Conservation (phyloP, 2,888 invertebrate species). For the Chrysodeixis includens region DNA sequence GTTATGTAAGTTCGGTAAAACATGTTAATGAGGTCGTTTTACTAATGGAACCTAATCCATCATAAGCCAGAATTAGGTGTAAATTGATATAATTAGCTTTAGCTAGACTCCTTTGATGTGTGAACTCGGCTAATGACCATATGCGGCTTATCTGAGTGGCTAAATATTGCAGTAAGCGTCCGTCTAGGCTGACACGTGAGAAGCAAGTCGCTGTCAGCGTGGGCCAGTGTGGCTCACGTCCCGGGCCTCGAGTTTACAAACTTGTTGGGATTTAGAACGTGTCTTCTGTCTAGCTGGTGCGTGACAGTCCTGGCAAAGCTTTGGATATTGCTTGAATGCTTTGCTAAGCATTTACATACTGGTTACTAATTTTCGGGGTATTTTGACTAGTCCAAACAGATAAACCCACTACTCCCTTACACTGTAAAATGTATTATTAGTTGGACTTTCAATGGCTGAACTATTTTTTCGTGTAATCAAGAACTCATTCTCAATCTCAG, state of each 20-base stretch:
- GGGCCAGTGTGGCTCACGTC: slow-evolving; percentile 5
- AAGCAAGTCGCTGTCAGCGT: neutral
- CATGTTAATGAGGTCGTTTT: neutral
- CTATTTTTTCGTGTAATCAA: no score
- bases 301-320: slow-evolving; percentile 13
- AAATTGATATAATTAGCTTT: neutral
- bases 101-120: neutral
- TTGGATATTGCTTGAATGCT: slow-evolving; percentile 9
- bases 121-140: neutral
- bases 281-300: slow-evolving; percentile 1
- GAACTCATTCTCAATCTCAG: no score
- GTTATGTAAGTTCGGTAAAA: neutral
- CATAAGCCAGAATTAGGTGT: neutral
- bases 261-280: slow-evolving; percentile 20
- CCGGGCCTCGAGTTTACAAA: slow-evolving; percentile 17
- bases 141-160: neutral
- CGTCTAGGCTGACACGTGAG: neutral
- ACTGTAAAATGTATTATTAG: no score
- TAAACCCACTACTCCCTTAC: no score
- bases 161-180: neutral
- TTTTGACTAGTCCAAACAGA: no score
- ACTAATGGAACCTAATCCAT: neutral
- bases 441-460: no score
- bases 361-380: neutral
- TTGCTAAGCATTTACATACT: neutral